Conservation (phyloP, 2,888 invertebrate species). For the Leptinotarsa juncta region DNA sequence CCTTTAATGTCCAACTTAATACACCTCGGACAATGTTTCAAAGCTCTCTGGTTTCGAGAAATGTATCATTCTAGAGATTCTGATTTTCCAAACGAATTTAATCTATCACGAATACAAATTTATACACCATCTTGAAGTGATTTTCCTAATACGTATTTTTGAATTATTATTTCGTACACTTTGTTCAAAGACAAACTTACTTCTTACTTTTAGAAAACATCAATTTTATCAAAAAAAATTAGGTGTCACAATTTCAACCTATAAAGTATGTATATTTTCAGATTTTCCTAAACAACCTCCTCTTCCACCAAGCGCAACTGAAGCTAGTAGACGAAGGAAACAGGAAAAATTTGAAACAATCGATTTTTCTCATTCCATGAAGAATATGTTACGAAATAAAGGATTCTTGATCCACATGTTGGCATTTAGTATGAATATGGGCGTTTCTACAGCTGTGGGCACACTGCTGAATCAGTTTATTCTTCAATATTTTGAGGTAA, state of each 20-base stretch:
- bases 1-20: too few species aligned
- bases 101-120: too few species aligned
- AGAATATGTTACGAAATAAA: constrained; percentile 78
- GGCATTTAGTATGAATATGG: constrained; percentile 93
- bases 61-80: too few species aligned
- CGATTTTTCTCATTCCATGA: constrained; percentile 74
- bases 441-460: constrained; percentile 94
- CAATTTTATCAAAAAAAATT: background rate
- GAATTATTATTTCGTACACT: too few species aligned
- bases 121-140: too few species aligned
- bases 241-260: background rate
- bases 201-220: background rate
- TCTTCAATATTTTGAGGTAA: constrained; percentile 80
- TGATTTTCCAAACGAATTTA: too few species aligned
- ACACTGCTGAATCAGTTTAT: constrained; percentile 91
- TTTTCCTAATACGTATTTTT: too few species aligned
- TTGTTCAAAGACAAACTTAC: too few species aligned
- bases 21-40: too few species aligned
- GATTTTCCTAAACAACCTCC: constrained; percentile 71
- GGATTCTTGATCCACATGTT: constrained; percentile 84
- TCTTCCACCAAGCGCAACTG: constrained; percentile 69
- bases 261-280: constrained; percentile 53
- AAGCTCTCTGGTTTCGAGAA: too few species aligned
- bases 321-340: constrained; percentile 68
- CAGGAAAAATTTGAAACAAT: constrained; percentile 67